Base-by-base conservation (phyloP, 2,113 vertebrate genomes). In the Oxyruncus cristatus region DNA sequence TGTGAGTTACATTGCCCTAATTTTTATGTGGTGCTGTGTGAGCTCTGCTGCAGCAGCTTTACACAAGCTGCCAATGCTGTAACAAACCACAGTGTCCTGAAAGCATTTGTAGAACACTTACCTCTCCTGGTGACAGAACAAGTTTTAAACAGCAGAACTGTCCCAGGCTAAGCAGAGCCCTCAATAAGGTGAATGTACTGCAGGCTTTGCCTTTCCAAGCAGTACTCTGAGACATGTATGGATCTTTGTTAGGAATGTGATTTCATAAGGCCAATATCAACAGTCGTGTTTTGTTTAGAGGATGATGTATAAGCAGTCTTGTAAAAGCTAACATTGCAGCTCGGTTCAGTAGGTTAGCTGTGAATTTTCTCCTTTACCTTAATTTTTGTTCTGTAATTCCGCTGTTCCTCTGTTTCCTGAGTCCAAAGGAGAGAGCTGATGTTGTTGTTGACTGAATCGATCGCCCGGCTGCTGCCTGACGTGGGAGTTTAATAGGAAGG, bases 161-260 rank as follows among this genome's bases (percentile, higher is more conserved):
- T 28, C 24, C 26, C 12, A 3, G 70, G 20, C 20, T 8, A 28
- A 66, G 80, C 8, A 6, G 21, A 85, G 41, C 35, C 9, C 21
- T 46, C 15, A 0, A 65, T 7, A 9, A 53, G 24, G 63, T 13
- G 17, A 35, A 28, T 23, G 12, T 21, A n/a, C 9, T 28, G 24
- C 11, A 50, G 80, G 41, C 63, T 61, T 56, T 50, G 14, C 24
- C 24, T 61, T 66, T 66, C 39, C 12, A n/a, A 49, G 39, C 49
- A 33, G 39, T 9, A 55, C 81, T 67, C 22, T 2, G 12, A 28
- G 46, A 16, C 19, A 21, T 50, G 2, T 18, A 6, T 0, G 1
- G 15, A 28, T 75, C 23, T 58, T 67, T 15, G 3, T 35, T 41
- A 74, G 66, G 32, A 35, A 14, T 37, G 41, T 16, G 41, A 41